Conservation (phyloP, 2,797 vertebrate species). For the Hirundo rustica region DNA sequence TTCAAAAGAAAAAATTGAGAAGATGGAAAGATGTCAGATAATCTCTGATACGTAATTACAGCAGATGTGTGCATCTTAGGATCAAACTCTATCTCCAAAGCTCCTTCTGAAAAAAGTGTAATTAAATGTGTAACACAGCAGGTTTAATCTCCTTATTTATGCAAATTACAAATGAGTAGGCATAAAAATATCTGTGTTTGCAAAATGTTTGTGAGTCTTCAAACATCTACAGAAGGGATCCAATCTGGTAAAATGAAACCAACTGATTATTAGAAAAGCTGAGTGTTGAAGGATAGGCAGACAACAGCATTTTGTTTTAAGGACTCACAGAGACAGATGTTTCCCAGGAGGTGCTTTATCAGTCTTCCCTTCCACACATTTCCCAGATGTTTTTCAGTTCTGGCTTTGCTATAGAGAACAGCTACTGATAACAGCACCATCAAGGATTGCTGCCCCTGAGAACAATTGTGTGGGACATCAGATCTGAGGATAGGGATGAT, state of each 20-base stretch:
- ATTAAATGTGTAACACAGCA: background rate
- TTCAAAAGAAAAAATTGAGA: background rate
- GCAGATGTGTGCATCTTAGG: background rate
- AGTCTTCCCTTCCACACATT: background rate
- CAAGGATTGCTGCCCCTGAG: background rate
- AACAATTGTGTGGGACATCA: background rate
- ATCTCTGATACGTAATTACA: background rate
- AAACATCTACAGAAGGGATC: constrained; percentile 67
- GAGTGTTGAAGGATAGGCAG: constrained; percentile 41
- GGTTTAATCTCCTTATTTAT: constrained; percentile 40
- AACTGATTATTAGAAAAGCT: constrained; percentile 49
- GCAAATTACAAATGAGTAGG: constrained; percentile 50
- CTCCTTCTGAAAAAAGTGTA: background rate
- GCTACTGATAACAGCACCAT: background rate
- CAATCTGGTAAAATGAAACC: constrained; percentile 64
- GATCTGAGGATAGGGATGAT: background rate
- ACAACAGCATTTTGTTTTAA: background rate
- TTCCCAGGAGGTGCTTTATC: background rate
- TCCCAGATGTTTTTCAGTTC: background rate
- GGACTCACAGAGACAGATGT: background rate
- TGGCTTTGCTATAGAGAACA: background rate
- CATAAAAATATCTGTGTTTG: constrained; percentile 71
- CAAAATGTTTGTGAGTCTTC: constrained; percentile 70
- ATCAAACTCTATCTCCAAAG: background rate
- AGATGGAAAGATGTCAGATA: background rate